A percentile compares a stretch with the other conserved stretches of the same genome.
These are phyloP conservation scores for Samia ricini DNA, from an alignment of 1,140 invertebrate species.

Conservation along the genomic window DNA sequence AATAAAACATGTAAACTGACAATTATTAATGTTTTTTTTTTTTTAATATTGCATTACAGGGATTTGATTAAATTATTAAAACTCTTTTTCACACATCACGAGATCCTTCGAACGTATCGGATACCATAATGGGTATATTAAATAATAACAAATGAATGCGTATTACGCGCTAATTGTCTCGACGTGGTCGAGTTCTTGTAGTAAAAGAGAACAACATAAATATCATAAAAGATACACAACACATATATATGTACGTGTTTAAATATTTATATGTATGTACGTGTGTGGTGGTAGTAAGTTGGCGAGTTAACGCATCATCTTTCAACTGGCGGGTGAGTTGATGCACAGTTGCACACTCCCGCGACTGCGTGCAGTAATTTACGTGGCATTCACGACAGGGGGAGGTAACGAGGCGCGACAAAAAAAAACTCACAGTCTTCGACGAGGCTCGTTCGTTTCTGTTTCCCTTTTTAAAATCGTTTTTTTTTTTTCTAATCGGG, in stretches of 20 bases:
- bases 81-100: not conserved
- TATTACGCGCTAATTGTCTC: not conserved
- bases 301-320: slow-evolving; percentile 12
- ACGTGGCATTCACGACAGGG: slow-evolving; percentile 39
- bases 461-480: slow-evolving; percentile 3
- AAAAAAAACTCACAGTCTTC: slow-evolving; percentile 34
- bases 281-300: slow-evolving; percentile 6
- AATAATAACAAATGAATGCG: not conserved
- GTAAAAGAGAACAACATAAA: not conserved
- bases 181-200: not conserved
- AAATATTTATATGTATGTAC: not conserved
- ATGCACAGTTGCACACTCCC: slow-evolving; percentile 5
- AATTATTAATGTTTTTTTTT: no score
- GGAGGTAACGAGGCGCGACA: slow-evolving; percentile 55
- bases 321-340: slow-evolving; percentile 7
- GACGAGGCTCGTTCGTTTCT: slow-evolving; percentile 38
- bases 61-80: not conserved
- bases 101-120: not conserved
- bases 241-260: not conserved
- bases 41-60: no score
- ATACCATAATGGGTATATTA: not conserved
- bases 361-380: slow-evolving; percentile 34
- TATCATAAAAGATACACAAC: not conserved
- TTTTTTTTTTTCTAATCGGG: slow-evolving; percentile 29
- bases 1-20: no score